Base-by-base conservation (phyloP, 1,140 invertebrate species). In the Rhyzopertha dominica region DNA sequence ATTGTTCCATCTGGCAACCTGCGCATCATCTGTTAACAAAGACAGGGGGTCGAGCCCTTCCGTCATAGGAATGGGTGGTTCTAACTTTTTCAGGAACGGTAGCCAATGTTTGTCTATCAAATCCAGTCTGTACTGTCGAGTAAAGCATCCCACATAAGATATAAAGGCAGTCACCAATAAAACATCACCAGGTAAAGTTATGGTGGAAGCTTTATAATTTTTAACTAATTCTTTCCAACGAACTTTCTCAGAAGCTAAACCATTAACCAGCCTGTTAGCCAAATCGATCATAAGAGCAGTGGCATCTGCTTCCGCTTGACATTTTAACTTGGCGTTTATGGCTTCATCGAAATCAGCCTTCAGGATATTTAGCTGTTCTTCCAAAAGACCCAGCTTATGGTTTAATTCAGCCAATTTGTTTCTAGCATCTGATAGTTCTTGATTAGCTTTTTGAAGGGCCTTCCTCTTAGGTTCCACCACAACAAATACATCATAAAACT, bases 71-170 rank as follows among this genome's bases (percentile, higher is more conserved):
- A 95, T 92, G 46, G 37, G 47, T 54, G 70, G 78, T 44, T 79
- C 67, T 20, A 81, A 65, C 43, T 74, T 77, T 39, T 71, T 69
- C 3, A 87, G 65, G 49, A 72, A 81, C 1, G 90, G 90, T 30
- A 85, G 58, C 89, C 90, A 94, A 57, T 83, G 74, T 16, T 84
- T 80, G 19, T 91, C 75, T 54, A 93, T 72, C 7, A 98, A 73
- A 53, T 93, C 84, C 5, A 74, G 58, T 41, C 94, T 71, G 64
- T 95, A 97, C 29, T 76, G 75, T 54, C 86, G 85, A 4, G 87
- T 91, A 63, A 98, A 98, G 52, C 89, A 93, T 2, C 94, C 94
- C 5, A 95, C 84, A 62, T 97, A 98, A 0, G 93, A 96, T 31
- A 96, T 85, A 68, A 96, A 97, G n/a, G 92, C 90, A 4, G 91